Evolutionary conservation across 2,888 invertebrate species (phyloP), one percentile per base, ranked within the genome.

Genomic region (Blastobasis adustella): DNA sequence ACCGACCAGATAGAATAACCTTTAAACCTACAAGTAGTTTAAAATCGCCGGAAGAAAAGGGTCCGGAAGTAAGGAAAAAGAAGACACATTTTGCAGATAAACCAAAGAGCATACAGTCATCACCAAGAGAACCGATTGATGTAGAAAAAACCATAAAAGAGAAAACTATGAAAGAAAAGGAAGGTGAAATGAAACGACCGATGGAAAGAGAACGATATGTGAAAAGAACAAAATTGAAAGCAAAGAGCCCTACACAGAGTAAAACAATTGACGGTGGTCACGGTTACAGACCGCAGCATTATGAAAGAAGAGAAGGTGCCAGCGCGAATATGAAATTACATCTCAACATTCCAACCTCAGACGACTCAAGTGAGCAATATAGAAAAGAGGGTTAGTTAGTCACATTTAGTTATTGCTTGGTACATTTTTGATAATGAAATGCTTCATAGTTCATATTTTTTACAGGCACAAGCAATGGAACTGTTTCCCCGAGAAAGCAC

Each of bases 331-430:
- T 86, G 62, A 91, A 91, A 63, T 80, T 91, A 46, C 82, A 88
- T 56, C 73, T 88, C 0, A 91, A 91, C 58, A 89, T 90, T 58
- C 90, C 90, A 10, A 91, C 91, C 10, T 91, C 91, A 40, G 91
- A 91, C 65, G 91, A 91, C 66, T 91, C 91, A 5, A 91, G 91
- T 71, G 89, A 89, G 63, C 89, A 89, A 61, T 89, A 88, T 58
- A 76, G 83, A 54, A 85, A 85, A 73, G 84, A 88, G 62, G 84
- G 88, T 85, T 67, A 55, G 49, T 47, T 10, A n/a, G n/a, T n/a
- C n/a, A 44, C 44, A 44, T n/a, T 10, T 10, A 44, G 10, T 1
- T 3, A 40, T 40, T 40, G 6, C 40, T 8, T 23, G 3, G 4
- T 5, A 42, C 8, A 42, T n/a, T n/a, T 42, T 8, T 4, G 41